Conservation (phyloP, 2,888 invertebrate species). For the Phragmatobia fuliginosa region DNA sequence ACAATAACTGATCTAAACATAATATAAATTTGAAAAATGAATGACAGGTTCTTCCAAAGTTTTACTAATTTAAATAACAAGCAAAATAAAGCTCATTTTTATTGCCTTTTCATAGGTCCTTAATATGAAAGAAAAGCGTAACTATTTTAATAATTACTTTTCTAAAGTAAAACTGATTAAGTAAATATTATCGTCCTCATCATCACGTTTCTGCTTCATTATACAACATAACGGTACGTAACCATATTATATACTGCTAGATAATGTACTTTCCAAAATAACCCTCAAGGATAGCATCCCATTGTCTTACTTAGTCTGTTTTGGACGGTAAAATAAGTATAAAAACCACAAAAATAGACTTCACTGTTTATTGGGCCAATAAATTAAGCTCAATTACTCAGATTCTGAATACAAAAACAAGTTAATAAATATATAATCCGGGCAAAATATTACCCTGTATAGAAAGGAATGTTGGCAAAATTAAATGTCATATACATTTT, state of each 20-base stretch:
- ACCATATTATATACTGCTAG: neutral
- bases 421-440: conserved; percentile 27
- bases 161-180: neutral
- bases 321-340: neutral
- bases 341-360: neutral
- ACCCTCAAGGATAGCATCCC: neutral
- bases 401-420: conserved; percentile 25
- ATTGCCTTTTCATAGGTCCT: too few species aligned
- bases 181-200: neutral
- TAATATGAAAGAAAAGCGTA: neutral
- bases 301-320: neutral
- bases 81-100: too few species aligned
- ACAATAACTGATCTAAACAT: neutral
- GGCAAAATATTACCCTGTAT: conserved; percentile 13
- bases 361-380: neutral
- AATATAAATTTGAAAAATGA: neutral
- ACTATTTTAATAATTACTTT: too few species aligned
- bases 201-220: too few species aligned
- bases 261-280: neutral
- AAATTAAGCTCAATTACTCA: neutral
- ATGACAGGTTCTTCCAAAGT: too few species aligned
- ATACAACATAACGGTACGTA: too few species aligned
- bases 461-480: conserved; percentile 13
- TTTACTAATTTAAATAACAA: too few species aligned
- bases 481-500: conserved; percentile 12